Percentiles rank a stretch among this genome's conserved stretches.
phyloP scores from a whole-genome alignment of 2,888 invertebrate species.

The Xylocampa areola region DNA sequence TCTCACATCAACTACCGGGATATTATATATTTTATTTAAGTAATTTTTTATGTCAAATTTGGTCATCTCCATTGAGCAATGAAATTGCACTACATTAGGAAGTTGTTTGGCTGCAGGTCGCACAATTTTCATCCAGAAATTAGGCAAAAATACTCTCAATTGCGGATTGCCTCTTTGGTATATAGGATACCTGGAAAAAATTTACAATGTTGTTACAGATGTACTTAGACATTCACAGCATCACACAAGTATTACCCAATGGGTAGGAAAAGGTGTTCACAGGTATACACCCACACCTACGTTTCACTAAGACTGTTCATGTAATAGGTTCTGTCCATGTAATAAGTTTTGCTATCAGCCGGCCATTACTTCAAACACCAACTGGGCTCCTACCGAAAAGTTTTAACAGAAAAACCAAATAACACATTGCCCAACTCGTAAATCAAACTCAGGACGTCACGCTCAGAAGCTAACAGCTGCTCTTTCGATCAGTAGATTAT shows the following conservation, averaged over 20 bases:
- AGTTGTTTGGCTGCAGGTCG: slow-evolving; percentile 92
- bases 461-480: no score
- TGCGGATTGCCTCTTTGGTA: slow-evolving; percentile 98
- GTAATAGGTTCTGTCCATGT: no score
- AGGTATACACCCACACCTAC: no score
- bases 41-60: slow-evolving; percentile 97
- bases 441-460: no score
- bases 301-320: no score
- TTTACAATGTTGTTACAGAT: neutral
- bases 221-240: neutral
- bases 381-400: no score
- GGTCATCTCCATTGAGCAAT: slow-evolving; percentile 98
- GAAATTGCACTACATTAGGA: slow-evolving; percentile 95
- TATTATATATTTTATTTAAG: slow-evolving; percentile 97
- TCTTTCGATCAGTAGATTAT: no score
- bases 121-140: slow-evolving; percentile 99
- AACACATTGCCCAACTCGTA: no score
- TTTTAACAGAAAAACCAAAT: no score
- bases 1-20: slow-evolving; percentile 94
- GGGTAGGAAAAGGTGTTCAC: neutral
- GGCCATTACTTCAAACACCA: no score
- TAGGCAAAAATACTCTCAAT: slow-evolving; percentile 96
- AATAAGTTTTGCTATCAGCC: no score
- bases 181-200: slow-evolving; percentile 94
- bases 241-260: neutral